A percentile compares a stretch with the other conserved stretches of the same genome.
These are phyloP conservation scores for Fulmarus glacialis DNA, from an alignment of 2,113 vertebrate species.

Conservation along the genomic window DNA sequence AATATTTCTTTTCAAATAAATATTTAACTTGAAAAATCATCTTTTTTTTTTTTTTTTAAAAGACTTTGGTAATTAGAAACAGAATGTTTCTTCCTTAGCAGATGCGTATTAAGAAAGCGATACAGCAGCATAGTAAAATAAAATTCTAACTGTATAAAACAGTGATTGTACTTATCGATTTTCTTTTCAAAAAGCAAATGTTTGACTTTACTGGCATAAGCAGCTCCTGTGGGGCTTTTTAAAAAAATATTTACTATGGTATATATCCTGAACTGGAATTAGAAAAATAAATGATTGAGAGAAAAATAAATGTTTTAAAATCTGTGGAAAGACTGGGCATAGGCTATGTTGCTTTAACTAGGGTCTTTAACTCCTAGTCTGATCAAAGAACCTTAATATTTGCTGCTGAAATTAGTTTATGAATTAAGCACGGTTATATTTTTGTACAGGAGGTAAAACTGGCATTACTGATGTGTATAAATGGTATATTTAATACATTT, in stretches of 20 bases:
- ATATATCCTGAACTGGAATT: neutral
- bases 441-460: neutral
- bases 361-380: neutral
- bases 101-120: neutral
- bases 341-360: neutral
- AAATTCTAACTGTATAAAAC: neutral
- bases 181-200: neutral
- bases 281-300: neutral
- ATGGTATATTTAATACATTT: neutral
- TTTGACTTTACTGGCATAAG: neutral
- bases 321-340: neutral
- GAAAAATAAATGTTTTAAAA: neutral
- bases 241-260: neutral
- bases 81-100: slow-evolving; percentile 2
- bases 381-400: neutral
- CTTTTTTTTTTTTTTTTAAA: neutral
- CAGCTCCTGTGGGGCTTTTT: neutral
- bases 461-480: fast-evolving
- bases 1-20: slow-evolving; percentile 1
- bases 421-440: fast-evolving
- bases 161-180: neutral
- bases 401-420: neutral
- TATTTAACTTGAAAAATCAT: neutral
- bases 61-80: neutral
- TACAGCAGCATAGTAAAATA: neutral